Evolutionary conservation across 1,140 invertebrate genomes (phyloP).

Genomic region (Odontomachus brunneus): DNA sequence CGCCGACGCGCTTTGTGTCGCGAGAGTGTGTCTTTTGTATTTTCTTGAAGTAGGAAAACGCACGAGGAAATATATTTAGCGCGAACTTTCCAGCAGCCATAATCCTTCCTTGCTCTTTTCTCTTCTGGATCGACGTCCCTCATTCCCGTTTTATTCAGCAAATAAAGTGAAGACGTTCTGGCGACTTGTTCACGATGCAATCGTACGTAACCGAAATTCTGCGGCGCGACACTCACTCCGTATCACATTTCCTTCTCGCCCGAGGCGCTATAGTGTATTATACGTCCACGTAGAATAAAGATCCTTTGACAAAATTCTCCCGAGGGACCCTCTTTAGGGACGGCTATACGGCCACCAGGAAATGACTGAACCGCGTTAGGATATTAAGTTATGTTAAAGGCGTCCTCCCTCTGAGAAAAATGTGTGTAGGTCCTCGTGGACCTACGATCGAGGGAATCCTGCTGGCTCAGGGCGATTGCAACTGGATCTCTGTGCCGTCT

Average conservation of each 20-base stretch:
- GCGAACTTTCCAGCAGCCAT: background rate
- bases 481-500: conserved; percentile 45
- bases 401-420: conserved; percentile 76
- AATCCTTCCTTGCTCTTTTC: background rate
- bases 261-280: conserved; percentile 82
- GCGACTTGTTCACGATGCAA: conserved; percentile 66
- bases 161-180: conserved; percentile 20
- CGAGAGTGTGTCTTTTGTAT: conserved; percentile 27
- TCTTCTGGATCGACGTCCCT: background rate
- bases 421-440: conserved; percentile 52
- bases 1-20: background rate
- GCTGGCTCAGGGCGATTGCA: conserved; percentile 57
- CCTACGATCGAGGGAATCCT: conserved; percentile 48
- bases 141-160: background rate
- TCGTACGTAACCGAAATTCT: conserved; percentile 76
- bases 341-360: conserved; percentile 83
- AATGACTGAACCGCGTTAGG: conserved; percentile 85
- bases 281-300: conserved; percentile 84
- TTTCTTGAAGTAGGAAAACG: too few species aligned
- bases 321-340: conserved; percentile 82
- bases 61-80: background rate
- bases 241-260: conserved; percentile 81
- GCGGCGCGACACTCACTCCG: conserved; percentile 71
- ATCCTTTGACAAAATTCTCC: conserved; percentile 86
- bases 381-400: conserved; percentile 84